These are phyloP conservation scores for Sandelia bainsii DNA, from an alignment of 2,797 vertebrate genomes.

Conservation along the genomic window DNA sequence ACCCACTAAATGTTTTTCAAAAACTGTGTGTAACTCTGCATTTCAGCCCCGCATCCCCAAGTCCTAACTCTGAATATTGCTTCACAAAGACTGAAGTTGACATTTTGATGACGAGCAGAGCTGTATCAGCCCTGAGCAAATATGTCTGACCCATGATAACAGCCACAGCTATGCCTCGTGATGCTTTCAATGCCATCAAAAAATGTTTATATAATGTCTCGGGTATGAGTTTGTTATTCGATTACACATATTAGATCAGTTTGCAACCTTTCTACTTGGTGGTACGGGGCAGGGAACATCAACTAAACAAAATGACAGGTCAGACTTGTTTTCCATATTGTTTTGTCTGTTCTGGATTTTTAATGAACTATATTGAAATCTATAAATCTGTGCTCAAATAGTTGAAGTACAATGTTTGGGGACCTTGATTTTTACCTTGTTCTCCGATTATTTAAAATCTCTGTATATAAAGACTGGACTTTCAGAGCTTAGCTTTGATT, in stretches of 20 bases:
- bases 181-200: slow-evolving; percentile 30
- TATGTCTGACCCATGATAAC: slow-evolving; percentile 7
- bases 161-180: slow-evolving; percentile 29
- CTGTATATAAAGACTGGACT: slow-evolving; percentile 54
- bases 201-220: slow-evolving; percentile 17
- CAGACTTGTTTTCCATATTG: slow-evolving; percentile 28
- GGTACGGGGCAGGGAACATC: slow-evolving; percentile 16
- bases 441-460: slow-evolving; percentile 54
- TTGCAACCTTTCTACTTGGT: slow-evolving; percentile 32
- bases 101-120: slow-evolving; percentile 3
- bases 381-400: slow-evolving; percentile 65
- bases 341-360: slow-evolving; percentile 32
- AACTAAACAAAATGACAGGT: slow-evolving; percentile 26
- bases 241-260: slow-evolving; percentile 40
- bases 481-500: slow-evolving; percentile 59
- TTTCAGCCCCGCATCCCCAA: slow-evolving; percentile 5
- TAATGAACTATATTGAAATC: slow-evolving; percentile 41
- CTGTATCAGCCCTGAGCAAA: slow-evolving; percentile 18
- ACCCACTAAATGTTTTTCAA: slow-evolving; percentile 18
- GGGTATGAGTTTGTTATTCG: neutral
- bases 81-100: slow-evolving; percentile 23
- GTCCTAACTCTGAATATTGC: slow-evolving; percentile 16
- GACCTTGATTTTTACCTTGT: slow-evolving; percentile 68
- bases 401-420: slow-evolving; percentile 46
- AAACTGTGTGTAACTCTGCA: neutral